Evolutionary conservation across 2,113 vertebrate genomes (phyloP), one percentile per base, ranked within the genome.

Genomic region (Daphoenositta chrysoptera): DNA sequence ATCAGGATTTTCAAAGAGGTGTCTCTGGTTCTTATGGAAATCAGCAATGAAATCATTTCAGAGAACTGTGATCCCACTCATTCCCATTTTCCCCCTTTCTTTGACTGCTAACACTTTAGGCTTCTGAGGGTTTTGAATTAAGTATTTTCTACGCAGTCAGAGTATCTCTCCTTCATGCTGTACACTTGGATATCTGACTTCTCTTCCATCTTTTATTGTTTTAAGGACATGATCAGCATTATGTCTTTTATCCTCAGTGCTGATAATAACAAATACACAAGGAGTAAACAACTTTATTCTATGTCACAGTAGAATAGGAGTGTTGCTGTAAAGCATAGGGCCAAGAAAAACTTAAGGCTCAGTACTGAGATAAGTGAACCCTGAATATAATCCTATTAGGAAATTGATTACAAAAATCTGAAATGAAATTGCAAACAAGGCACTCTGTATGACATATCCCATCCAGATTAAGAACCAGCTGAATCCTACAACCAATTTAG

Each of bases 301-400:
- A 2, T 79, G 53, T 69, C 68, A 76, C 48, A 60, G 42, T n/a
- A 77, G n/a, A 58, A 58, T 8, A 76, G 13, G 40, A 71, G 18
- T n/a, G 24, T 65, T 80, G 19, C 37, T 80, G 33, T 42, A 68
- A 57, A 83, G 19, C 18, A 33, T 1, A 61, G 16, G 13, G 7
- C 39, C 19, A 33, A 69, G 57, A 31, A 72, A 83, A 89, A 89
- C 44, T 18, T 78, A 7, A 47, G 28, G 17, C 11, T 89, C 53
- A 40, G 44, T 27, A 45, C 33, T 70, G 76, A 83, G 58, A 53
- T 80, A 91, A 81, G 45, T 71, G 47, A 84, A 85, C 27, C 18
- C n/a, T 37, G 64, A 92, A 42, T 57, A 51, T 92, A 95, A 96
- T 91, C 63, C 57, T 89, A 53, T 86, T 96, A 79, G 80, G 35